Conservation (phyloP, 2,888 invertebrate species). For the Atrina japonica region DNA sequence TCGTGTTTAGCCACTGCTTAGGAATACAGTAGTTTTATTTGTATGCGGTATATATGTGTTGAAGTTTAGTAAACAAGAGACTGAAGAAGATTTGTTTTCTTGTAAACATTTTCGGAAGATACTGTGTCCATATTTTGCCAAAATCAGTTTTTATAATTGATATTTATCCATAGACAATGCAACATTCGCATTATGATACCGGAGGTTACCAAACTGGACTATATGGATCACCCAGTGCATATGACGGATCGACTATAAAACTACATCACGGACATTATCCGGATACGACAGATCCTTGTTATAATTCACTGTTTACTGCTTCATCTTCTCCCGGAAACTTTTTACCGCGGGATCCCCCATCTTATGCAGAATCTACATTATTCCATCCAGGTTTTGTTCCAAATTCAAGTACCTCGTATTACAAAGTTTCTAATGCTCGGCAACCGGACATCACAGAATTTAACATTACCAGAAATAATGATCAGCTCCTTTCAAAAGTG, state of each 20-base stretch:
- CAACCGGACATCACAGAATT: conserved; percentile 51
- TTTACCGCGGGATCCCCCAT: conserved; percentile 62
- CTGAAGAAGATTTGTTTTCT: conserved; percentile 36
- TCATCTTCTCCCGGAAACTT: conserved; percentile 52
- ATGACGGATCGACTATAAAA: conserved; percentile 61
- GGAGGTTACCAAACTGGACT: conserved; percentile 62
- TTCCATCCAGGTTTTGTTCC: conserved; percentile 63
- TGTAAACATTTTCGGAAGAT: conserved; percentile 27
- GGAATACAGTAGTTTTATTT: conserved; percentile 26
- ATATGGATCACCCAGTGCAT: conserved; percentile 58
- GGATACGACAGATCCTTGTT: conserved; percentile 61
- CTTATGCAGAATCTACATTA: conserved; percentile 66
- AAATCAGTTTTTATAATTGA: conserved; percentile 15
- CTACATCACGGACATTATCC: conserved; percentile 64
- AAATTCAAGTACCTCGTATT: conserved; percentile 51
- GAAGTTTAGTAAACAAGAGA: conserved; percentile 30
- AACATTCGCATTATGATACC: conserved; percentile 59
- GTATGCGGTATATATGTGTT: conserved; percentile 13
- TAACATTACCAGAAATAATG: conserved; percentile 43
- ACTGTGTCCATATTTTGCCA: conserved; percentile 2
- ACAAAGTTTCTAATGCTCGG: conserved; percentile 56
- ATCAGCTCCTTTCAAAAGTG: conserved; percentile 54
- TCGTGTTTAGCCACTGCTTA: conserved; percentile 31
- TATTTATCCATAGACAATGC: conserved; percentile 48
- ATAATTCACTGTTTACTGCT: conserved; percentile 54